Conservation (phyloP, 2,113 vertebrate genomes). For the Petrocephalus microphthalmus region DNA sequence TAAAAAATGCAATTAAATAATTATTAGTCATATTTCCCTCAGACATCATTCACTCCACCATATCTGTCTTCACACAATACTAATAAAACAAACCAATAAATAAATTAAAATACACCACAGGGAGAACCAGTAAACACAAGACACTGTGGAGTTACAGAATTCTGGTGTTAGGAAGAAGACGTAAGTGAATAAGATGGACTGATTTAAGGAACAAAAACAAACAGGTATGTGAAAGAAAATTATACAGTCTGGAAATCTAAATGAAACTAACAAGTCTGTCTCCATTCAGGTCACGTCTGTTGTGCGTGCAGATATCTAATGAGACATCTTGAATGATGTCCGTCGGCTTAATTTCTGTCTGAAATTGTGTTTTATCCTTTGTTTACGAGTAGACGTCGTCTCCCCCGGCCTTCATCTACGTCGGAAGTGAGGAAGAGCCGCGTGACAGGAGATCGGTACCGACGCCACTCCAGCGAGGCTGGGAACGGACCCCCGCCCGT, state of each 20-base stretch:
- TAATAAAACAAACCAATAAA: background rate
- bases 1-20: background rate
- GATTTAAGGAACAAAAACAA: background rate
- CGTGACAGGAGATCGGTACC: background rate
- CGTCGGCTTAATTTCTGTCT: background rate
- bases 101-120: background rate
- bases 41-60: background rate
- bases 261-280: background rate
- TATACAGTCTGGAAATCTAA: background rate
- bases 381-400: background rate
- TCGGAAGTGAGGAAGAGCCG: background rate
- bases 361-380: background rate
- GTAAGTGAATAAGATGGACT: background rate
- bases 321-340: background rate
- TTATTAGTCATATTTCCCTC: background rate
- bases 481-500: background rate
- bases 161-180: background rate
- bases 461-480: background rate
- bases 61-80: background rate
- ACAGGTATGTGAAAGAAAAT: background rate
- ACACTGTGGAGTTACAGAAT: background rate
- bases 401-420: background rate
- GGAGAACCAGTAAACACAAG: background rate
- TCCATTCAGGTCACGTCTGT: constrained; percentile 2
- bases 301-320: background rate